phyloP scores from a whole-genome alignment of 1,140 invertebrate genomes.

The Drosophila novamexicana region DNA sequence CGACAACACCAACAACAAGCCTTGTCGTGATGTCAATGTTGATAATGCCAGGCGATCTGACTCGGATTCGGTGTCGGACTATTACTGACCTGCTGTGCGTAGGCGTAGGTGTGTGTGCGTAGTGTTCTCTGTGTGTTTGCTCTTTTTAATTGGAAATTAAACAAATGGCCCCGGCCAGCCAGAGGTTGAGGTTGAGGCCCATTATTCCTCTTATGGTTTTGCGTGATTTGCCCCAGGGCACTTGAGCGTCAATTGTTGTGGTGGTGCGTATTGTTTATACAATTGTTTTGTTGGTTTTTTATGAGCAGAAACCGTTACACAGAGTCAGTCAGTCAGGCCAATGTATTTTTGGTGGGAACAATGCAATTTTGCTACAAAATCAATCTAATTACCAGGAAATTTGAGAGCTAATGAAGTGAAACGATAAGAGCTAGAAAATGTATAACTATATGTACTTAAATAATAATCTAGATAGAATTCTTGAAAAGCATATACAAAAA shows the following conservation, averaged over 20 bases:
- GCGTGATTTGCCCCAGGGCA: conserved; percentile 70
- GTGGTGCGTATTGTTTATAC: conserved; percentile 43
- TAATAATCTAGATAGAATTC: conserved; percentile 16
- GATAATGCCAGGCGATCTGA: conserved; percentile 71
- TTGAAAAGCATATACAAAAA: conserved; percentile 11
- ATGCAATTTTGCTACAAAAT: conserved; percentile 41
- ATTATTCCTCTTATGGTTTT: conserved; percentile 68
- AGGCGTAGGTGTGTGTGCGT: conserved; percentile 57
- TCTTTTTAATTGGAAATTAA: conserved; percentile 83
- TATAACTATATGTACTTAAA: background rate
- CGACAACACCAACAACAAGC: conserved; percentile 46
- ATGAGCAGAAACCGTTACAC: conserved; percentile 68
- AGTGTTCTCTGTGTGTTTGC: conserved; percentile 59
- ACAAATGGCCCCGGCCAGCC: conserved; percentile 61
- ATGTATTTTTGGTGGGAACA: conserved; percentile 70
- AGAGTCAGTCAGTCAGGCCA: conserved; percentile 34
- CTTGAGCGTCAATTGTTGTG: conserved; percentile 76
- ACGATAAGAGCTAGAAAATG: conserved; percentile 19
- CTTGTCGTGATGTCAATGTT: conserved; percentile 76
- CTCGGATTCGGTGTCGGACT: conserved; percentile 11
- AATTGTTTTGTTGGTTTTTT: conserved; percentile 66
- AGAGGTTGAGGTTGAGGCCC: conserved; percentile 27
- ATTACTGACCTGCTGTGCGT: conserved; percentile 68
- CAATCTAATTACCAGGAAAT: conserved; percentile 71
- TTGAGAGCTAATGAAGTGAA: conserved; percentile 45